Base-by-base conservation (phyloP, 2,797 vertebrate species). In the Champsocephalus gunnari region DNA sequence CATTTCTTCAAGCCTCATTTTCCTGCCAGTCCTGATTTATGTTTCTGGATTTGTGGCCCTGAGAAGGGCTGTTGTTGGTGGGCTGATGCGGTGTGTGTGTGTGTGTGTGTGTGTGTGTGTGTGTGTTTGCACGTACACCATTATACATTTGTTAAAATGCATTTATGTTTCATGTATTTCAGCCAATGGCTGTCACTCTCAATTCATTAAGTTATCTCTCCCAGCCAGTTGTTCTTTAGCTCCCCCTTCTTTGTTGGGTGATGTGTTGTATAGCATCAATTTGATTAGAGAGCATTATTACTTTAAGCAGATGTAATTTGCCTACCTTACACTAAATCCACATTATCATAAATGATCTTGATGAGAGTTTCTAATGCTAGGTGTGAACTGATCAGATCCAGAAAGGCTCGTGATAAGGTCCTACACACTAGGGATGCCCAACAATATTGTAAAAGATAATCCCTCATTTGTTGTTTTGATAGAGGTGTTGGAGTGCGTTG, bases 21-120 rank as follows among this genome's bases (percentile, higher is more conserved):
- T 88, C 79, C 88, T 91, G 91, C 89, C 90, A 91, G 84, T 69
- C 77, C 87, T 89, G 92, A 95, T 94, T 93, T 94, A 93, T 92
- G 82, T 80, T 87, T 72, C 80, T 77, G 87, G 83, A 92, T 93
- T 90, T 91, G 90, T 90, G 87, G 88, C 88, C 84, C 85, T 91
- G 86, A 90, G 83, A 83, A 87, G 83, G 82, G 82, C 81, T 80
- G 86, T 79, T 89, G 87, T 82, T 75, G 81, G 79, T 84, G 66
- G 77, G 77, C 68, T 86, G 83, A 90, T 90, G 88, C 90, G 81
- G 76, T 86, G 87, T 91, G 81, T 89, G 88, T 89, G 28, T 49
- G n/a, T 7, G 6, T 73, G 50, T 16, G 51, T 44, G 60, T 28
- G 56, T 69, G 48, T 71, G 50, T 38, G 47, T 7, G 6, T 73